Evolutionary conservation across 2,113 vertebrate genomes (phyloP), one percentile per base, ranked within the genome.

Genomic region (Ammodramus savannarum): DNA sequence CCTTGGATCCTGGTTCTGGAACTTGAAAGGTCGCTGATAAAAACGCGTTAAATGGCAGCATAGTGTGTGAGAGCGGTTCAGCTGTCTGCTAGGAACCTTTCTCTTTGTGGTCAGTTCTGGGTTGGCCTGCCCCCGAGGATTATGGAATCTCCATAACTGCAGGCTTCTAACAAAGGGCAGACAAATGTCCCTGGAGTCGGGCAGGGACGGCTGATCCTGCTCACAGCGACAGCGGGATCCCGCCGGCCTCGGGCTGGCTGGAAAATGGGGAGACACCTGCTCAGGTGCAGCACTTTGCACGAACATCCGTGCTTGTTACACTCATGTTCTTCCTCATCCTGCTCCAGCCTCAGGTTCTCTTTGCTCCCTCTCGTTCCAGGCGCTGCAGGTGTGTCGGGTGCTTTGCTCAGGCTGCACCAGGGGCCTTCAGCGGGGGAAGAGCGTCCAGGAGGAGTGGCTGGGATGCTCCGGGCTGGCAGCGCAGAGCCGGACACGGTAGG

Each of bases 91-190:
- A 74, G 93, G 59, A 89, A 61, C 80, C 76, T 34, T 32, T 61
- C 49, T 83, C 32, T 3, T 17, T 65, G 72, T 81, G 76, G 32
- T 66, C 73, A 19, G 11, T 32, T 31, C 34, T 52, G 61, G 46
- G 71, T 71, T 44, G 34, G 72, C 19, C 27, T 81, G 89, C 91
- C 95, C 38, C 34, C 43, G 63, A 92, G 93, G 51, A 74, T 81
- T 66, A 74, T 38, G 46, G 93, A 22, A 59, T 73, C 89, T 79
- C 71, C 44, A 1, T 79, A 52, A 80, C 34, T 75, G 75, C 54
- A 92, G 85, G 62, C 85, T 78, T n/a, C 79, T 65, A 39, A 92
- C 82, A 93, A 82, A 82, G 79, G 69, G 63, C 91, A 76, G 54
- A 68, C 52, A 26, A 51, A 36, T 1, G n/a, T 39, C 71, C 49